Base-by-base conservation (phyloP, 2,888 invertebrate genomes). In the Dioctria rufipes region DNA sequence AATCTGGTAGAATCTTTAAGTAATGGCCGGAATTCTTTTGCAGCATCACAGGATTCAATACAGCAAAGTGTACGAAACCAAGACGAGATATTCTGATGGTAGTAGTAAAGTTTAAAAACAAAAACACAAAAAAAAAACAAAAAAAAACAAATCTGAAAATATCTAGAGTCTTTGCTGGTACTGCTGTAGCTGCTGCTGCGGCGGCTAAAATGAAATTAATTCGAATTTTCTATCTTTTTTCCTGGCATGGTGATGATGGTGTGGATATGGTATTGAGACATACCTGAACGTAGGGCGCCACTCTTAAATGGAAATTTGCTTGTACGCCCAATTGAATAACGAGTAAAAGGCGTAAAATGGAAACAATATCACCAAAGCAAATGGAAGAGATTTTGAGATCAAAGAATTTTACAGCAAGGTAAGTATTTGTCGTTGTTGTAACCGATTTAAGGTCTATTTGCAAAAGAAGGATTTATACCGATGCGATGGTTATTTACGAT, bases 301-400 rank as follows among this genome's bases (percentile, higher is more conserved):
- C 82, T 82, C 82, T 83, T 82, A 83, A 81, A 83, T 83, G 83
- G 83, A 82, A 83, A 83, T 83, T 82, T 82, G 83, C 82, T 82
- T 82, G 81, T 58, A 25, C 25, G 37, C 60, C 82, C 82, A 83
- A 81, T 81, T 82, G 82, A 81, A 83, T 82, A 83, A 83, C 81
- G 37, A 75, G 75, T 43, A 61, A 43, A 77, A 63, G 58, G 77
- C 61, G 11, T 25, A 63, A 42, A 60, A n/a, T 61, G 77, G 60
- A 77, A 46, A 77, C 49, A 77, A 25, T 25, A 25, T 25, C 25
- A 25, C 25, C 25, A 25, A 25, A 25, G 25, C 25, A 25, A 25
- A 25, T 25, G 25, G 25, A 25, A 25, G 25, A 25, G 25, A 25
- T 25, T 25, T 25, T 25, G 1, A 25, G 25, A 25, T 25, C 25